Evolutionary conservation across 2,888 invertebrate species (phyloP).

Genomic region (Cephus sareptanus): DNA sequence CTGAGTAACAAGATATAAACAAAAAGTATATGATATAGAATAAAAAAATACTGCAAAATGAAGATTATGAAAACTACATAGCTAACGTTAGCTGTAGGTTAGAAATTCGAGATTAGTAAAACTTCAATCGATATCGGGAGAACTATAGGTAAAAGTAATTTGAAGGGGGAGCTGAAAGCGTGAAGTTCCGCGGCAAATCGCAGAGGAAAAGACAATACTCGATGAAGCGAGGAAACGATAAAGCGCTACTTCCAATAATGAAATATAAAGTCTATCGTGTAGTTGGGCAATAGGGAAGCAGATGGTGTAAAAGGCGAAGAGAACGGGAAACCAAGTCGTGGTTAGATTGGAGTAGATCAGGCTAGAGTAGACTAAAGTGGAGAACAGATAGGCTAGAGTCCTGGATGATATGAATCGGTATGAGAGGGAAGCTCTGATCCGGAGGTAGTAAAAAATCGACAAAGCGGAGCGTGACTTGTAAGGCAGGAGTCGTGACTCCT

Average conservation of each 20-base stretch:
- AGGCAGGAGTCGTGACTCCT: background rate
- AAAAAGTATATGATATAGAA: background rate
- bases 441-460: background rate
- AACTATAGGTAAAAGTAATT: background rate
- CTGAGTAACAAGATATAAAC: background rate
- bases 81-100: background rate
- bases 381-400: background rate
- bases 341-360: background rate
- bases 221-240: background rate
- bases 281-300: background rate
- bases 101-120: background rate
- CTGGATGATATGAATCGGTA: background rate
- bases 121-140: background rate
- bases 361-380: background rate
- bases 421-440: background rate
- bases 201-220: background rate
- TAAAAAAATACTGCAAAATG: no score
- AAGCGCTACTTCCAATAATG: background rate
- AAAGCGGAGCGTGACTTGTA: background rate
- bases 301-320: background rate
- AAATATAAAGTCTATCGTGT: background rate
- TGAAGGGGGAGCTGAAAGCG: background rate
- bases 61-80: background rate
- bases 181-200: background rate
- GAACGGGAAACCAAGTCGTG: background rate